Evolutionary conservation across 1,140 invertebrate species (phyloP), one percentile per base, ranked within the genome.

Genomic region (Pseudomyrmex dendroicus): DNA sequence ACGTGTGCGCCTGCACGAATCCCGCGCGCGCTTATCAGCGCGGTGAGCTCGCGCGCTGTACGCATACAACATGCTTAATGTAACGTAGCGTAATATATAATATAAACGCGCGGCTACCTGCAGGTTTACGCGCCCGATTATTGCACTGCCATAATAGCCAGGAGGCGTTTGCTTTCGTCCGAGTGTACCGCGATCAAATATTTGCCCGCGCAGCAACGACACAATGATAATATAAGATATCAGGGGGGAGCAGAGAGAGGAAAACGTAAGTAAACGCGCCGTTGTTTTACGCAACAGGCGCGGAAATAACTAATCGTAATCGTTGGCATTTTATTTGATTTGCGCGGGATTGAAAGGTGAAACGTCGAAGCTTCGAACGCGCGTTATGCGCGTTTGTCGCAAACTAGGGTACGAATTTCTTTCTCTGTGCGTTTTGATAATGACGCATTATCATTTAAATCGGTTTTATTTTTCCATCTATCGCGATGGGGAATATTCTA

Each of bases 71-170:
- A 68, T 68, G 84, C 84, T 86, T 86, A 89, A 86, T 89, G 88
- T 90, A 89, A 88, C 84, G 87, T 85, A 85, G 84, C 87, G 87
- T 86, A 86, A 89, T 89, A 86, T 88, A 90, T 85, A 89, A 90
- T 89, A 89, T 87, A 90, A 89, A 90, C 88, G 85, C 78, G 70
- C 73, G 82, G 87, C 77, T 80, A 80, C 76, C 76, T 80, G 66
- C 76, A 80, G 76, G 66, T 80, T 80, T 80, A 80, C 76, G 76
- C 76, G 76, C 76, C 76, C 76, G 76, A 80, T 80, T 80, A 80
- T 80, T 80, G 67, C 76, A 70, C 76, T 70, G 76, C 64, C 76
- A 59, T 80, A 72, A 80, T 80, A 80, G 76, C 76, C 8, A 35
- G n/a, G n/a, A 80, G 66, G 76, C 76, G 76, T 80, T 80, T 80